Conservation (phyloP, 2,113 vertebrate genomes). For the Callospermophilus lateralis region DNA sequence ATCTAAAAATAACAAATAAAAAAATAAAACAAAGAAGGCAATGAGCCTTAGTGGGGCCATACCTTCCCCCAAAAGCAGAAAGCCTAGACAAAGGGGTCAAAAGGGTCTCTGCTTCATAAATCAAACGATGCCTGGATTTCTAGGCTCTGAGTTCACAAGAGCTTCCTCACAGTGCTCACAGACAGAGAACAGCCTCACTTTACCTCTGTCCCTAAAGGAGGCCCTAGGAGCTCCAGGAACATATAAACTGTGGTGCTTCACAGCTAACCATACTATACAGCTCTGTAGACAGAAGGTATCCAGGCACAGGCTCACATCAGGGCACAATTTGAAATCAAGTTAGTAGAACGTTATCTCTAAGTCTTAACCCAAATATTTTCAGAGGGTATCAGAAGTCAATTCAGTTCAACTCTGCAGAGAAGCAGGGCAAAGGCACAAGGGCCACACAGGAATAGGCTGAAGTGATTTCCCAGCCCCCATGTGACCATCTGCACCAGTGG, state of each 20-base stretch:
- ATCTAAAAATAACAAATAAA: too few species aligned
- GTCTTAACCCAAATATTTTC: conserved; percentile 1
- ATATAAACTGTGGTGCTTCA: not conserved
- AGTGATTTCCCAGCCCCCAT: not conserved
- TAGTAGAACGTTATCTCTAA: not conserved
- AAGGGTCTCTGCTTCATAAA: not conserved
- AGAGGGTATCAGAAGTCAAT: not conserved
- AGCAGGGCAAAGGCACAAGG: not conserved
- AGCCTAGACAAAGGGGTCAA: not conserved
- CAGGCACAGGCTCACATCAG: not conserved
- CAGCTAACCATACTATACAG: not conserved
- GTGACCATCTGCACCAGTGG: not conserved
- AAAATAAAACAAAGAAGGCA: not conserved
- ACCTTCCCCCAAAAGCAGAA: not conserved
- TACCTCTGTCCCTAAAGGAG: not conserved
- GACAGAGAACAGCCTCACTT: not conserved
- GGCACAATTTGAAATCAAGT: not conserved
- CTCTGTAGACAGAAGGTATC: not conserved
- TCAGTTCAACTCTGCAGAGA: not conserved
- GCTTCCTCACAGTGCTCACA: not conserved
- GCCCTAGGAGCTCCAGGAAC: not conserved
- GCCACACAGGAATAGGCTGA: too few species aligned
- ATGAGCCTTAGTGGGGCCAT: not conserved
- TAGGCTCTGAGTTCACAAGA: too few species aligned
- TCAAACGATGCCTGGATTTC: too few species aligned